Evolutionary conservation across 1,140 invertebrate species (phyloP), one percentile per base, ranked within the genome.

Genomic region (Araneus ventricosus): DNA sequence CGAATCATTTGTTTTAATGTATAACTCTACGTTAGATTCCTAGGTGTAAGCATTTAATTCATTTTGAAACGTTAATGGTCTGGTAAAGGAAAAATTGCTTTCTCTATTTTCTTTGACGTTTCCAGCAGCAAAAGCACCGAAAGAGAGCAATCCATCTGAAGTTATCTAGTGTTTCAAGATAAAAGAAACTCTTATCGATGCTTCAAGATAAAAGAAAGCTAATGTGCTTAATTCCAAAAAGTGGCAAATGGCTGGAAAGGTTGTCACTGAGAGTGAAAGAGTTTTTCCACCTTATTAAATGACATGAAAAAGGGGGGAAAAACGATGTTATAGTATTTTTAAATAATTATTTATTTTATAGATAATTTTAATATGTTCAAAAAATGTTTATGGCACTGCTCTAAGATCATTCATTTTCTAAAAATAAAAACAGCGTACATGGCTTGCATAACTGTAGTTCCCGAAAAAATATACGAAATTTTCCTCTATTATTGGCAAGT

Each of bases 151-250:
- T 75, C 67, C 67, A 75, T 75, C 67, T 75, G 27, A 17, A 75
- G 67, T 75, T 75, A 75, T 75, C 67, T 34, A 75, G 30, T 75
- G 67, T 34, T 75, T 75, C 67, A 34, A 75, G 67, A 75, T 75
- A 34, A 75, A 75, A 75, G 27, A 75, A 75, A 75, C 67, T 75
- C 67, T 75, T 34, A 75, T 75, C 67, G 27, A 75, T 75, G 67
- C 30, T 75, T 37, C 67, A 75, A 75, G 27, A 75, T 75, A 75
- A 30, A 75, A 75, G 67, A 75, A 75, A 75, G 67, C 27, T 75
- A 75, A 75, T 34, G 67, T 75, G 17, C 67, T 75, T 75, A 34
- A 34, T 34, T 70, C 67, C 67, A 75, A 75, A 75, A 75, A 75
- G 67, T 75, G 27, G 67, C 67, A 75, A 75, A 75, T 75, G 67